Evolutionary conservation across 2,888 invertebrate genomes (phyloP).

Genomic region (Nematopogon swammerdamellus): DNA sequence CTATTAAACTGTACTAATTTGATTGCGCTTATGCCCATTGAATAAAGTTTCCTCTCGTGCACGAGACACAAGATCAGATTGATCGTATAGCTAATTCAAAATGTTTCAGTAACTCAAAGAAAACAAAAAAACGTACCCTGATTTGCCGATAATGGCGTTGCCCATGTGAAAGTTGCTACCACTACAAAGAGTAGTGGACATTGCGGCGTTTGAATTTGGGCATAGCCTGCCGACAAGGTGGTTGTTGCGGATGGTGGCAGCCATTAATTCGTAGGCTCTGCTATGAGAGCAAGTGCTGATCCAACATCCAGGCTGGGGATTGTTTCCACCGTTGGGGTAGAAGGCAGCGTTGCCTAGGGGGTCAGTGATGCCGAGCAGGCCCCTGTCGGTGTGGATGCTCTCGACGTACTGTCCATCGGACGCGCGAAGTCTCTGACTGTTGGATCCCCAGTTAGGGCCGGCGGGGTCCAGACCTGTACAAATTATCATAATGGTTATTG

Average conservation of each 20-base stretch:
- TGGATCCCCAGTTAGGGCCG: slow-evolving; percentile 31
- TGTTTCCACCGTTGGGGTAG: slow-evolving; percentile 38
- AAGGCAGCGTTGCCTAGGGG: slow-evolving; percentile 30
- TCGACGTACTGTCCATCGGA: slow-evolving; percentile 30
- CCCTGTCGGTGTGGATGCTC: slow-evolving; percentile 36
- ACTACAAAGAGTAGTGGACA: slow-evolving; percentile 20
- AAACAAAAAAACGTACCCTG: slow-evolving; percentile 22
- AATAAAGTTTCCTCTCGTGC: neutral
- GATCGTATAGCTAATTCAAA: neutral
- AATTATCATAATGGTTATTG: no score
- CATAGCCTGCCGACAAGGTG: slow-evolving; percentile 27
- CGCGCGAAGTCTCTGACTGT: slow-evolving; percentile 22
- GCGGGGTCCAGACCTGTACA: slow-evolving; percentile 41
- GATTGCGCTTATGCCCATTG: no score
- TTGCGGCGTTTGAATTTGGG: slow-evolving; percentile 18
- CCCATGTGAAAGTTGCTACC: slow-evolving; percentile 24
- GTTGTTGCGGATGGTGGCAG: slow-evolving; percentile 25
- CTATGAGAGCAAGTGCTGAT: slow-evolving; percentile 31
- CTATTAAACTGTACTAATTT: no score
- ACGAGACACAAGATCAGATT: neutral
- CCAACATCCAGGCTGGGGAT: slow-evolving; percentile 34
- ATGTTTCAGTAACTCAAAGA: no score
- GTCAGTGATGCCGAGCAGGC: slow-evolving; percentile 28
- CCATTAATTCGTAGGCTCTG: slow-evolving; percentile 26
- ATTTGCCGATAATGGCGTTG: slow-evolving; percentile 22